Base-by-base conservation (phyloP, 1,140 invertebrate genomes). In the Trichomalopsis sarcophagae region DNA sequence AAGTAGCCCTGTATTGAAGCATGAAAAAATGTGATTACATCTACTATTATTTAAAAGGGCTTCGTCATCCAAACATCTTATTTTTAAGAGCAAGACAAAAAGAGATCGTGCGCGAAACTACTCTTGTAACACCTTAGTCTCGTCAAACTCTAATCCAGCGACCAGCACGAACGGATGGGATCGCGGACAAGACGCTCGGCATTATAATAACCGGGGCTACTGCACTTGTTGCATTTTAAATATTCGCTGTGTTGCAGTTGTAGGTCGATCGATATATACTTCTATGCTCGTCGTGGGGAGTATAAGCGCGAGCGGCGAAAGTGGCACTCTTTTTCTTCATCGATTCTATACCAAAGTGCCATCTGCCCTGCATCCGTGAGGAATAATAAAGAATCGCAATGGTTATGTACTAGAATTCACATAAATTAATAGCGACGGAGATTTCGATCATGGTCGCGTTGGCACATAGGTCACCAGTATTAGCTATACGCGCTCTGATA, bases 211-310 rank as follows among this genome's bases (percentile, higher is more conserved):
- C 68, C 68, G 14, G 36, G 13, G 66, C 55, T 77, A 33, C 55
- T 77, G 50, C 82, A 77, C 82, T 84, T 78, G 75, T 78, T 84
- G 75, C 82, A 71, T 84, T 84, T 84, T 50, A 73, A 83, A 50
- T 5, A 47, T 21, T 68, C 62, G 17, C 2, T n/a, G 33, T 1
- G 13, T 62, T 21, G 17, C 55, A 23, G 55, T 44, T 66, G 62
- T 80, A 80, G 78, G 78, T 68, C 78, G 62, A 80, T 80, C 78
- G 62, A 80, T 80, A 78, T 40, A 50, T 40, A 50, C 55, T 62
- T 62, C 55, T 62, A 78, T 40, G 40, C 6, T 3, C 74, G 40
- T 36, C 27, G 27, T 33, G 36, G 30, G 73, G 14, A 69, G 33
- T 13, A 21, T 27, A 30, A 21, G 14, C 17, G 55, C 14, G 55